phyloP scores from a whole-genome alignment of 2,797 vertebrate species.

The Tinamus major region DNA sequence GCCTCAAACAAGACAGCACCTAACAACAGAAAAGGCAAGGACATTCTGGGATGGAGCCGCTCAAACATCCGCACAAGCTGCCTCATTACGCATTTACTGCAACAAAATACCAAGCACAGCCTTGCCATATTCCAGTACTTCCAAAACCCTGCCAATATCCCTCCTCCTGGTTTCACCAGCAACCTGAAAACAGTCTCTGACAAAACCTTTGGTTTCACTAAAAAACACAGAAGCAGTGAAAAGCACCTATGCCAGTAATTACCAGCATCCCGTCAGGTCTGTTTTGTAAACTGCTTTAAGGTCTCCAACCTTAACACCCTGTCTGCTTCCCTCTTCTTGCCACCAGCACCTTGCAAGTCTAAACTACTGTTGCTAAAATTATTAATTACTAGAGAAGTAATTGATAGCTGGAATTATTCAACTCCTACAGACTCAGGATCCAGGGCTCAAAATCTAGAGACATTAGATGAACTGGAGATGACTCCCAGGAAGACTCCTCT shows the following conservation, averaged over 20 bases:
- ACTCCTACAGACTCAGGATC: not conserved
- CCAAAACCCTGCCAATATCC: not conserved
- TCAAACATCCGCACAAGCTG: not conserved
- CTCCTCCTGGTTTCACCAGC: not conserved
- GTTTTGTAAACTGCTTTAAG: not conserved
- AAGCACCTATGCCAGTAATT: not conserved
- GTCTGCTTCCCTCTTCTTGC: not conserved
- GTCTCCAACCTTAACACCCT: not conserved
- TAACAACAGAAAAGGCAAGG: not conserved
- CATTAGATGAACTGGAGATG: not conserved
- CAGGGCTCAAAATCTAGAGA: not conserved
- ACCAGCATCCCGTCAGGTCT: not conserved
- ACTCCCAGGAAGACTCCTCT: conserved; percentile 1
- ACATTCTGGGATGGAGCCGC: not conserved
- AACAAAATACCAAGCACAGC: not conserved
- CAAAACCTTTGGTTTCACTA: not conserved
- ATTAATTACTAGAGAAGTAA: not conserved
- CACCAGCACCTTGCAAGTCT: not conserved
- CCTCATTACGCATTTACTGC: not conserved
- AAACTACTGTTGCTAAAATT: not conserved
- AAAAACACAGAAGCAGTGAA: not conserved
- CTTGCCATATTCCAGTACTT: not conserved
- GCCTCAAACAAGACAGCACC: not conserved
- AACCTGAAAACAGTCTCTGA: not conserved
- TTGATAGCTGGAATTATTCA: not conserved